Conservation (phyloP, 2,113 vertebrate species). For the Callospermophilus lateralis region DNA sequence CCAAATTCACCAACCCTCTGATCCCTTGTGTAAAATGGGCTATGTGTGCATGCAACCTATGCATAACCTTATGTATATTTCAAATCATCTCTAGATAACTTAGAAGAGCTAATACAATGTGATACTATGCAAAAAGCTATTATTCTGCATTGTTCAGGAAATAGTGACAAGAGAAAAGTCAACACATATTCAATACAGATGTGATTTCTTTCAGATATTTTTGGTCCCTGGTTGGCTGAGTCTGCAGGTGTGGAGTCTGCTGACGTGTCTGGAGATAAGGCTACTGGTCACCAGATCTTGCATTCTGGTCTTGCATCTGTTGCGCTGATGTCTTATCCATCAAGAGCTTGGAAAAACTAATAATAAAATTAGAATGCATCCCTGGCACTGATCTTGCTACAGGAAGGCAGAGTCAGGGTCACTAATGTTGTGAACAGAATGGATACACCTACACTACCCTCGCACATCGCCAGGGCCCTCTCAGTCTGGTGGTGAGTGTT, state of each 20-base stretch:
- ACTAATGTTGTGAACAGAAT: too few species aligned
- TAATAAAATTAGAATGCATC: neutral
- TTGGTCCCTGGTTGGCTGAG: neutral
- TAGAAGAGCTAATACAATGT: neutral
- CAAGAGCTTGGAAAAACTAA: neutral
- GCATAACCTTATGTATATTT: neutral
- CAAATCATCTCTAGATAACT: neutral
- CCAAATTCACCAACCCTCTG: neutral
- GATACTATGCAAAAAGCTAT: neutral
- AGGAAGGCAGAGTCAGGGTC: neutral
- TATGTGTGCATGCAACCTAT: neutral
- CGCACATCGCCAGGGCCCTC: rapidly evolving
- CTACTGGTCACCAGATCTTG: neutral
- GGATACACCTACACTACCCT: rapidly evolving
- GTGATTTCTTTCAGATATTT: neutral
- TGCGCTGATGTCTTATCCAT: too few species aligned
- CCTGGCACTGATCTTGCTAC: rapidly evolving
- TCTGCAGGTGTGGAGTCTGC: neutral
- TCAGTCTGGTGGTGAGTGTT: rapidly evolving
- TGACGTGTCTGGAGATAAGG: neutral
- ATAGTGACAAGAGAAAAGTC: too few species aligned
- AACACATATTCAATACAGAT: neutral
- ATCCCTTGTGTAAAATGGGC: too few species aligned
- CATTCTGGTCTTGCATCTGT: neutral
- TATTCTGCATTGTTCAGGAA: neutral